A percentile compares a stretch with the other conserved stretches of the same genome.
Evolutionary conservation across 92 coral and sea anemone genomes (phyloP).

Genomic region (Diadumene lineata): DNA sequence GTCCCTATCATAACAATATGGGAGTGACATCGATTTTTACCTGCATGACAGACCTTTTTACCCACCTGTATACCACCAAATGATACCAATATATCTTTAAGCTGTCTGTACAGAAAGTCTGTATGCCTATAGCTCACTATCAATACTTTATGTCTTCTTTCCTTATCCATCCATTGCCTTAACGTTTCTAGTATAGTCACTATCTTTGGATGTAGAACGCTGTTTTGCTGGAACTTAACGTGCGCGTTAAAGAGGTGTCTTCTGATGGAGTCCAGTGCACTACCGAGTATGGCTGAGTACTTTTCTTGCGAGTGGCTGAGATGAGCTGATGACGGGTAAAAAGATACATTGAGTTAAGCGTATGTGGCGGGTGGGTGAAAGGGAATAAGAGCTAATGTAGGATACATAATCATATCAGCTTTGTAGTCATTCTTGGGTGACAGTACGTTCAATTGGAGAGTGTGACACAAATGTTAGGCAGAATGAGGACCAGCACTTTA

Average conservation of each 20-base stretch:
- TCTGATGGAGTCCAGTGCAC: slow-evolving; percentile 63
- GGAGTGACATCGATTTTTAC: too few relatives aligned
- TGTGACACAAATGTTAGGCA: too few relatives aligned
- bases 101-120: slow-evolving; percentile 20
- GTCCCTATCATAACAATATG: too few relatives aligned
- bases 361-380: background rate
- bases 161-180: slow-evolving; percentile 9
- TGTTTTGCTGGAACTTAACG: slow-evolving; percentile 59
- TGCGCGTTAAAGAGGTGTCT: slow-evolving; percentile 69
- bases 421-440: too few relatives aligned
- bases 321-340: slow-evolving; percentile 49
- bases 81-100: slow-evolving; percentile 24
- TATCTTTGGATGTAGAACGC: slow-evolving; percentile 84
- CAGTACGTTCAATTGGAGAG: too few relatives aligned
- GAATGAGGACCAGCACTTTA: too few relatives aligned
- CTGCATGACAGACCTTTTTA: background rate
- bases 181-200: slow-evolving; percentile 44
- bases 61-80: slow-evolving; percentile 31
- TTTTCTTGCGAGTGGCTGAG: slow-evolving; percentile 61
- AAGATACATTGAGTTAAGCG: background rate
- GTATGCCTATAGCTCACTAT: slow-evolving; percentile 34
- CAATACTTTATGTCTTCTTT: slow-evolving; percentile 30
- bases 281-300: slow-evolving; percentile 50
- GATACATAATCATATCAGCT: too few relatives aligned
- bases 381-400: too few relatives aligned